Conservation (phyloP, 2,888 invertebrate genomes). For the Thecocarcelia acutangulata region DNA sequence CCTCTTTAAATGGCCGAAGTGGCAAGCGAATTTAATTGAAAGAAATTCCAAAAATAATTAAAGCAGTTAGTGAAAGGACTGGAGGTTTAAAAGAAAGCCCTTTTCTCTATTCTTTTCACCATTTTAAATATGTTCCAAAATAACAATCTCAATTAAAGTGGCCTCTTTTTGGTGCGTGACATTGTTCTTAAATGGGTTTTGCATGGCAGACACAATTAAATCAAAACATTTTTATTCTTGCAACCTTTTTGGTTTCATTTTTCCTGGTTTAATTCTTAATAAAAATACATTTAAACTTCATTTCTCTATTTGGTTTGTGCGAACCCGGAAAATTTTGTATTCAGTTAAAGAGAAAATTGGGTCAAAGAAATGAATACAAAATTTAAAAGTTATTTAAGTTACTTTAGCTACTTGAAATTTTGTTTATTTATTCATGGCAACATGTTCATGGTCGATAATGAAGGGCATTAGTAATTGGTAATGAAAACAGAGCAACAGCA, state of each 20-base stretch:
- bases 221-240: slow-evolving; percentile 72
- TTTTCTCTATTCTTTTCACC: neutral
- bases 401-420: slow-evolving; percentile 36
- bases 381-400: slow-evolving; percentile 42
- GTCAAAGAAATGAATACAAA: slow-evolving; percentile 54
- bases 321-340: too few species aligned
- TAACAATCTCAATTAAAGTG: slow-evolving; percentile 41
- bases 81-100: slow-evolving; percentile 7
- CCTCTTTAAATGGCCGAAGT: slow-evolving; percentile 43
- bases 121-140: neutral
- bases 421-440: slow-evolving; percentile 58
- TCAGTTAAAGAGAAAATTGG: slow-evolving; percentile 60
- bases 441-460: slow-evolving; percentile 38
- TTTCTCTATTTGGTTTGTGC: slow-evolving; percentile 14
- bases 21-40: slow-evolving; percentile 10
- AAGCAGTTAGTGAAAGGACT: slow-evolving; percentile 12
- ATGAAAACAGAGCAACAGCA: slow-evolving; percentile 7
- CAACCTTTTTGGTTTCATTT: slow-evolving; percentile 48
- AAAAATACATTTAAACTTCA: slow-evolving; percentile 19
- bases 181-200: slow-evolving; percentile 59
- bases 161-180: slow-evolving; percentile 17
- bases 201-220: slow-evolving; percentile 72
- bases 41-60: neutral
- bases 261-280: slow-evolving; percentile 19
- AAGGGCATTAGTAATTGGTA: slow-evolving; percentile 9